A percentile compares a stretch with the other conserved stretches of the same genome.
These are phyloP conservation scores for Heliconius sara DNA, from an alignment of 2,888 invertebrate species.

Conservation along the genomic window DNA sequence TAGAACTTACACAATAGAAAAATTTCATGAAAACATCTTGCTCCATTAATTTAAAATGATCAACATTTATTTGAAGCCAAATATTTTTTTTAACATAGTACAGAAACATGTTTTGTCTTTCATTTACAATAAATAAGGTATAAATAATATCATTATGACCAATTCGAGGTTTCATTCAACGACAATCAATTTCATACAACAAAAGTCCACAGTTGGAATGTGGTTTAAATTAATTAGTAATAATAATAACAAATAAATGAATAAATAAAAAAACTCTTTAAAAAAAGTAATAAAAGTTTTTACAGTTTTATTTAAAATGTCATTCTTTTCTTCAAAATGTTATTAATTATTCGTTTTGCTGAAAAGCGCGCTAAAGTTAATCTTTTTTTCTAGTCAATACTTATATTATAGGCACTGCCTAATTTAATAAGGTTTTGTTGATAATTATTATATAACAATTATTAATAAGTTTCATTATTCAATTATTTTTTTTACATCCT, in stretches of 20 bases:
- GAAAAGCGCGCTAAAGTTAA: too few species aligned
- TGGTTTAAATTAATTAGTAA: constrained; percentile 27
- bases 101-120: background rate
- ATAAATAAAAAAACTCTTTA: too few species aligned
- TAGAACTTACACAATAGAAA: background rate
- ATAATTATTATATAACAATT: background rate
- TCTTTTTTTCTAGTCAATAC: background rate
- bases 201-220: constrained; percentile 40
- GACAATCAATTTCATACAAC: background rate
- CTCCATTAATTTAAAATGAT: too few species aligned
- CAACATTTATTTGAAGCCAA: too few species aligned
- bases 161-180: background rate
- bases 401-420: constrained; percentile 1
- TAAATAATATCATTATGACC: background rate
- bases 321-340: too few species aligned
- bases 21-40: too few species aligned
- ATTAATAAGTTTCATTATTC: background rate
- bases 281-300: too few species aligned
- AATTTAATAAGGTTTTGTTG: background rate
- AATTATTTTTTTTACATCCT: background rate
- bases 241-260: background rate
- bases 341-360: too few species aligned
- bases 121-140: background rate
- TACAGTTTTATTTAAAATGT: too few species aligned
- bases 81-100: background rate